Percentiles rank a stretch among this genome's conserved stretches.
Conservation (phyloP, 2,888 invertebrate species). For the Acronicta leporina region DNA sequence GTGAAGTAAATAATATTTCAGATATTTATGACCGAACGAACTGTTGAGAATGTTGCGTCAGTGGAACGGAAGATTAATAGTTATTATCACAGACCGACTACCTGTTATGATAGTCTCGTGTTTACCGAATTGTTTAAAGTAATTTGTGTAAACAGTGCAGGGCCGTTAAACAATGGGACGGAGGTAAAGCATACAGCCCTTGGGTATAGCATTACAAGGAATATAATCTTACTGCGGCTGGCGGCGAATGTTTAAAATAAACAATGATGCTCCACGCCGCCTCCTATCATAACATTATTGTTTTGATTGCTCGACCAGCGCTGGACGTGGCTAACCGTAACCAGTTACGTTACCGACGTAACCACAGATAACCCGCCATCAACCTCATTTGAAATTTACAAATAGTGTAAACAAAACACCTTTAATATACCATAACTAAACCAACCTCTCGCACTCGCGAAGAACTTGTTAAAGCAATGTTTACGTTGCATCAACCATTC, state of each 20-base stretch:
- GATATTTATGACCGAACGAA: conserved; percentile 44
- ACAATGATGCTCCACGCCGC: conserved; percentile 70
- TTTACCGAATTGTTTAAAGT: conserved; percentile 57
- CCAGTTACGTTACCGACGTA: conserved; percentile 40
- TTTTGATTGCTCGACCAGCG: conserved; percentile 76
- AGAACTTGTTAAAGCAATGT: conserved; percentile 39
- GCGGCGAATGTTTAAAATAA: conserved; percentile 82
- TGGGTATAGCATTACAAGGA: conserved; percentile 73
- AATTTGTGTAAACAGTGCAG: conserved; percentile 62
- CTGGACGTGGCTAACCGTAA: conserved; percentile 53
- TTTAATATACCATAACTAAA: conserved; percentile 45
- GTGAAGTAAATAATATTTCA: conserved; percentile 56
- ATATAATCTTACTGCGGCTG: conserved; percentile 74
- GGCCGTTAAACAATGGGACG: conserved; percentile 65
- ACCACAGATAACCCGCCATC: conserved; percentile 26
- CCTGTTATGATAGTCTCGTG: conserved; percentile 50
- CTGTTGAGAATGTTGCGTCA: conserved; percentile 31
- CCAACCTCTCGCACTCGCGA: conserved; percentile 24
- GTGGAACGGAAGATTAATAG: conserved; percentile 45
- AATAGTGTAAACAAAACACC: conserved; percentile 43
- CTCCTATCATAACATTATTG: conserved; percentile 86
- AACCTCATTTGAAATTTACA: conserved; percentile 39
- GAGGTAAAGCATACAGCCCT: conserved; percentile 66
- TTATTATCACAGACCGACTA: conserved; percentile 47
- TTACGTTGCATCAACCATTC: conserved; percentile 42